These are phyloP conservation scores for Notamacropus eugenii DNA, from an alignment of 2,797 vertebrate genomes.

Conservation along the genomic window DNA sequence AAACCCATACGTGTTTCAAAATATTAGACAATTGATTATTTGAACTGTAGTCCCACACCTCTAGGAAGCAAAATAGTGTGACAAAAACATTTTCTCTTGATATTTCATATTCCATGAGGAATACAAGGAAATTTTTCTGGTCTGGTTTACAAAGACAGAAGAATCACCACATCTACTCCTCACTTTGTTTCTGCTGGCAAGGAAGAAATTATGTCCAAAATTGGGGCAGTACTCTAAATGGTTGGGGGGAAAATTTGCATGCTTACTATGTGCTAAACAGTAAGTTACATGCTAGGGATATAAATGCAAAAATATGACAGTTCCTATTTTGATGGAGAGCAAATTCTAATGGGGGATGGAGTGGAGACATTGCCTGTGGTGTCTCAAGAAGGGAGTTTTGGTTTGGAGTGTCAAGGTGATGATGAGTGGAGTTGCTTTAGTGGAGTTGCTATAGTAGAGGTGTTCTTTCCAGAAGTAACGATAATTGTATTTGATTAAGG, in stretches of 20 bases:
- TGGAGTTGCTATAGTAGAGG: neutral
- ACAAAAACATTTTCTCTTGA: neutral
- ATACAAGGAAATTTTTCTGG: neutral
- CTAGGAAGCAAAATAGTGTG: neutral
- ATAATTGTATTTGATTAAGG: neutral
- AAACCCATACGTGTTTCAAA: neutral
- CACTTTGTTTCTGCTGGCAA: neutral
- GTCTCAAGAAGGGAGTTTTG: neutral
- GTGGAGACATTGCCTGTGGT: neutral
- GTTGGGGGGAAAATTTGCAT: neutral
- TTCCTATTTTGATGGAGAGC: neutral
- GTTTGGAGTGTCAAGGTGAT: neutral
- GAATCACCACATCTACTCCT: neutral
- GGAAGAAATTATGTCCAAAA: neutral
- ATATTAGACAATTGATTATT: neutral
- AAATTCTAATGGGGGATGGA: neutral
- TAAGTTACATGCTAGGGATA: neutral
- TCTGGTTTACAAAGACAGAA: neutral
- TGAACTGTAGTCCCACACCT: neutral
- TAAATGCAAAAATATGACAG: neutral
- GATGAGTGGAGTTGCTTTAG: neutral
- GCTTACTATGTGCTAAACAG: neutral
- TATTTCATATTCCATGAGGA: neutral
- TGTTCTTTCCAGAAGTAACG: neutral
- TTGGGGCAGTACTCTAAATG: neutral